Evolutionary conservation across 53 echinoderm and acorn worm genomes (phyloP), one percentile per base, ranked within the genome.

Genomic region (Zoroaster sp.): DNA sequence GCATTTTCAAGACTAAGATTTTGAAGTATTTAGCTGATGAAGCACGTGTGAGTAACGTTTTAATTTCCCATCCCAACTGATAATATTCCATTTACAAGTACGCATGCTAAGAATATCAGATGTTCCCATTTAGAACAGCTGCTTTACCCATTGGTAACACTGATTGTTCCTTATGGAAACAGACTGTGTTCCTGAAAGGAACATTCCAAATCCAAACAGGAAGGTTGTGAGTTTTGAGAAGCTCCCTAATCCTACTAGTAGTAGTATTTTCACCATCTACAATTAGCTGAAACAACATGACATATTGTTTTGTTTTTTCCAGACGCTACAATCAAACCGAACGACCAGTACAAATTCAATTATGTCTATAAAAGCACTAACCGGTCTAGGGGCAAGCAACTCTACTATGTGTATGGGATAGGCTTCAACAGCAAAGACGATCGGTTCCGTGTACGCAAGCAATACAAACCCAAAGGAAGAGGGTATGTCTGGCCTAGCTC

Each of bases 401-500:
- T 98, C 34, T 96, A 81, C 90, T 98, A 98, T 67, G 92, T 94
- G 18, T 98, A 98, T 41, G 99, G 99, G n/a, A 94, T 95, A 9
- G 95, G 99, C 3, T 89, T 96, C 91, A 91, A 89, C 18, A 89
- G 94, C 31, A 91, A 83, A 55, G 99, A 98, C 73, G 90, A 91
- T 6, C 81, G 88, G 69, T 89, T 86, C 66, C 69, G 90, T 63
- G 94, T 93, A 11, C 92, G 89, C 35, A 93, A 93, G 67, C 89
- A 92, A 10, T 97, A 97, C 74, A 97, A 93, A 47, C 97, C 97
- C 0, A 95, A 96, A 76, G 99, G 96, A 40, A 94, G 93, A 90
- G 96, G 96, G 39, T 96, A 98, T 30, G 85, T 96, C 69, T 98
- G 99, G 99, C 99, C 99, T 9, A 96, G 96, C 89, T 98, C 99